Evolutionary conservation across 2,888 invertebrate species (phyloP), one percentile per base, ranked within the genome.

Genomic region (Hydriomena furcata): DNA sequence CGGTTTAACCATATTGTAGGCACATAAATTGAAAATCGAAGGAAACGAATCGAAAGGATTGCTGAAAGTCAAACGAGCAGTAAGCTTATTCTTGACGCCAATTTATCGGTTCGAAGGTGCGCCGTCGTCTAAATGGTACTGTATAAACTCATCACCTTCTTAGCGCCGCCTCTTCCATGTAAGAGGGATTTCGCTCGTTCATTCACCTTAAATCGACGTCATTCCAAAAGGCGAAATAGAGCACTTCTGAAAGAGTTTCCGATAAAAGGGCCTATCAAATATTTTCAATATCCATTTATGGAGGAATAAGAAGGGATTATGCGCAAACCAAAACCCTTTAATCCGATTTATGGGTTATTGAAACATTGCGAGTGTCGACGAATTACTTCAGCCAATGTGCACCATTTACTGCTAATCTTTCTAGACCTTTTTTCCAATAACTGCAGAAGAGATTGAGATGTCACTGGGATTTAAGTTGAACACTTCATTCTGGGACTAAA

Each of bases 121-220:
- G 73, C 80, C 76, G 79, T 82, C 79, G 78, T 79, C 80, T 80
- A 80, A 83, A 84, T 83, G 81, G 80, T 79, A 76, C 79, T 78
- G 78, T 83, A 85, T 85, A 85, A 82, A 84, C 80, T 84, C 87
- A 86, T 89, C 88, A 86, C 86, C 84, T 84, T 65, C 73, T 72
- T 74, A 75, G 84, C 67, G 66, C 84, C 89, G 89, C 89, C 90
- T 81, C 78, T 89, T 89, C 79, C 89, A 73, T 89, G 89, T 89
- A 77, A 59, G 76, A 76, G 73, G 79, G 83, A 84, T 89, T 84
- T 82, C 63, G 81, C 84, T 85, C 84, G 84, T 87, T 88, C 84
- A 84, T 87, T 87, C 88, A 84, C 83, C 85, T 86, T 87, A 87
- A 88, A 87, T 87, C 80, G 87, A 77, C 80, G 82, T 85, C 84